A percentile compares a stretch with the other conserved stretches of the same genome.
Evolutionary conservation across 2,888 invertebrate genomes (phyloP).

Genomic region (Pachydiplax longipennis): DNA sequence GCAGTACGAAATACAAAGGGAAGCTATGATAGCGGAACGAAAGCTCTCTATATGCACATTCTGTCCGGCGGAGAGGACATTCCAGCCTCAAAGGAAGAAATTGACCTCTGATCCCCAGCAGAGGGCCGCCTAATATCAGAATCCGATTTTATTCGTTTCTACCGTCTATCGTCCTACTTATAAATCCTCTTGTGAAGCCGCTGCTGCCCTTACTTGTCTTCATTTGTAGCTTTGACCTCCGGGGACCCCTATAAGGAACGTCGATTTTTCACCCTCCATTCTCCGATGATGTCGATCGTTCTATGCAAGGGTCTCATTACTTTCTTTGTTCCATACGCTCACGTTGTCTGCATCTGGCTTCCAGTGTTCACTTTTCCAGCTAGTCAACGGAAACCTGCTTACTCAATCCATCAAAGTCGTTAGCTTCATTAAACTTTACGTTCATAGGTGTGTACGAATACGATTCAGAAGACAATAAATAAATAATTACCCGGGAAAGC

Average conservation of each 20-base stretch:
- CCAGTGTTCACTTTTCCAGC: no score
- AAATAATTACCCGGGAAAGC: no score
- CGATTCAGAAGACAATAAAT: no score
- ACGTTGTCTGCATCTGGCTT: no score
- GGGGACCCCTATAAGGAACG: neutral
- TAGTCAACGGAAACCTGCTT: no score
- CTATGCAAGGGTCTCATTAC: no score
- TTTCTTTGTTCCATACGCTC: no score
- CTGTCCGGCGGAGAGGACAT: neutral
- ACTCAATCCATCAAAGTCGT: no score
- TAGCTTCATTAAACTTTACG: no score
- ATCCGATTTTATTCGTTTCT: neutral
- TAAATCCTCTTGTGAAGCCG: neutral
- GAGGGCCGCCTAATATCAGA: neutral
- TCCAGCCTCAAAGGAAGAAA: neutral
- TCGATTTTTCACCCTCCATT: neutral
- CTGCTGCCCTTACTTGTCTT: neutral
- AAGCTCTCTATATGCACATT: neutral
- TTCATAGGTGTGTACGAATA: no score
- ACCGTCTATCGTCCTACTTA: neutral
- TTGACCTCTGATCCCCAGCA: neutral
- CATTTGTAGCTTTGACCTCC: neutral
- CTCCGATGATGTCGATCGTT: neutral
- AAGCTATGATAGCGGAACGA: neutral
- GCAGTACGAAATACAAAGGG: neutral